Base-by-base conservation (phyloP, 2,113 vertebrate genomes). In the Propithecus coquereli region DNA sequence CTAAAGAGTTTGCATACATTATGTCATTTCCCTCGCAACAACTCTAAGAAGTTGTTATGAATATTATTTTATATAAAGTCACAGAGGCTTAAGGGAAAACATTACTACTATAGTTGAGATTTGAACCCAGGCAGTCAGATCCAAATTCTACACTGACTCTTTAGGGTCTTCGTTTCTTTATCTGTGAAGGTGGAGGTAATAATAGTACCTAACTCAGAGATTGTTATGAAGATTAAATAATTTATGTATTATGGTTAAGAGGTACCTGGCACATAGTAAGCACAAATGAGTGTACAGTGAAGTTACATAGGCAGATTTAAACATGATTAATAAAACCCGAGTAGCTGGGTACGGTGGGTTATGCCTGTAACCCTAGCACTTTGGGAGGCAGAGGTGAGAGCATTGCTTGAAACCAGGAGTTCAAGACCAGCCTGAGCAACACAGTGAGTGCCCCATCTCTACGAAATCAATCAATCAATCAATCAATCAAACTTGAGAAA, bases 161-260 rank as follows among this genome's bases (percentile, higher is more conserved):
- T 90, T 81, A 87, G 34, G 18, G 50, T 66, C 47, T 95, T 59
- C 76, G 25, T 82, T 95, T 93, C 18, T 40, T 97, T 94, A 83
- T 43, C 34, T 94, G 52, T 93, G 79, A 92, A 43, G 76, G 25
- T 25, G 8, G 43, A 54, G 43, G 45, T 65, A 52, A 43, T 54
- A 86, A 68, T 25, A 37, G 16, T 74, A 37, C 30, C 25, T 63
- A 85, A 85, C 12, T 90, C 20, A 80, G 4, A n/a, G 50, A 17
- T 84, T 86, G 87, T 84, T 80, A 43, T 91, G 22, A 96, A 12
- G 20, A 91, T 89, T 96, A 61, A 83, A 79, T 87, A 77, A 59
- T 87, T 90, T 84, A 43, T 80, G 25, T 16, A n/a, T 68, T 84
- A 84, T 68, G 16, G 45, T 70, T 84, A 85, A 25, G 65, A 92